A percentile compares a stretch with the other conserved stretches of the same genome.
These are phyloP conservation scores for Hirundichthys speculiger DNA, from an alignment of 2,113 vertebrate species.

Conservation along the genomic window DNA sequence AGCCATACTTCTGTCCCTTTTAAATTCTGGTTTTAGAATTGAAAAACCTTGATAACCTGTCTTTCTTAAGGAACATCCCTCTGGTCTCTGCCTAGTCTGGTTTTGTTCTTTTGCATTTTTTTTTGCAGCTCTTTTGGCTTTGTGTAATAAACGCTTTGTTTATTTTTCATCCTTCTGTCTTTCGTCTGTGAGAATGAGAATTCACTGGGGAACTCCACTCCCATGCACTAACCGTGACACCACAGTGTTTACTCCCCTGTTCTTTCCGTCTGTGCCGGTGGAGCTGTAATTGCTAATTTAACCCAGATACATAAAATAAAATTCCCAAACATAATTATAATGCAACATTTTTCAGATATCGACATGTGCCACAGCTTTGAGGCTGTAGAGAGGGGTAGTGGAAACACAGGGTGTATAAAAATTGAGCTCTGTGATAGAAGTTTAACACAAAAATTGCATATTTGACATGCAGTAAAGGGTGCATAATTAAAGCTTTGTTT, in stretches of 20 bases:
- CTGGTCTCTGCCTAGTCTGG: no score
- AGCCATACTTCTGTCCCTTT: no score
- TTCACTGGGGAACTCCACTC: neutral
- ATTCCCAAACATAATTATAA: constrained; percentile 46
- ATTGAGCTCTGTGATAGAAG: neutral
- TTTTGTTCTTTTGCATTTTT: no score
- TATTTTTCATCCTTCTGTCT: neutral
- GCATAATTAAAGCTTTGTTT: no score
- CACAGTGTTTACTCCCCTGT: neutral
- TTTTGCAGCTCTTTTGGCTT: no score
- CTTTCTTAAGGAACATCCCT: no score
- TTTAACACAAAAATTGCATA: neutral
- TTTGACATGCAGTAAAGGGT: no score
- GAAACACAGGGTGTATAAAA: neutral
- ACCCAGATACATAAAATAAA: constrained; percentile 68
- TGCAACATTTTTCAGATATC: constrained; percentile 37
- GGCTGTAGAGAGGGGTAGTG: constrained; percentile 1
- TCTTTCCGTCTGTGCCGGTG: constrained; percentile 22
- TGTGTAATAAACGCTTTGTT: no score
- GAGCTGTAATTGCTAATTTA: constrained; percentile 54
- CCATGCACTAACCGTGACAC: neutral
- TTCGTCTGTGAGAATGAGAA: neutral
- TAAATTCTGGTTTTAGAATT: no score
- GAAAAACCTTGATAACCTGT: no score
- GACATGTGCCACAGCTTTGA: constrained; percentile 3